Evolutionary conservation across 1,140 invertebrate species (phyloP).

Genomic region (Matsumurasca onukii): DNA sequence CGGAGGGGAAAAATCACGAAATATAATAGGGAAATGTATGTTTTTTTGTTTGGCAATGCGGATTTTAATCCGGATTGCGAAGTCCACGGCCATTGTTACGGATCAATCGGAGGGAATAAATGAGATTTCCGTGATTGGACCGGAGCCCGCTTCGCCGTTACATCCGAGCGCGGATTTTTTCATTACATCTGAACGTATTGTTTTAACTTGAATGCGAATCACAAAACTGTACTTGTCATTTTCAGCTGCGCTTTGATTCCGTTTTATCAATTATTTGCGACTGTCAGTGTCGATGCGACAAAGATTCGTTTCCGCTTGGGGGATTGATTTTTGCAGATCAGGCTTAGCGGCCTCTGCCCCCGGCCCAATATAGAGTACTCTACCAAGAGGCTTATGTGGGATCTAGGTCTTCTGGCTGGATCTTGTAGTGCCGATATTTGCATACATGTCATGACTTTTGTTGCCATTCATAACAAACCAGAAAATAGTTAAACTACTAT

Average conservation of each 20-base stretch:
- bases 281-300: conserved; percentile 24
- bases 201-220: conserved; percentile 28
- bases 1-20: conserved; percentile 20
- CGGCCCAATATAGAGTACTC: too few relatives aligned
- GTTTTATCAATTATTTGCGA: conserved; percentile 22
- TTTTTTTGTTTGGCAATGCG: conserved; percentile 26
- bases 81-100: conserved; percentile 26
- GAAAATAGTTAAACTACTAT: too few relatives aligned
- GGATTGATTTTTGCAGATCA: not conserved
- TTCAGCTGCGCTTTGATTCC: conserved; percentile 27
- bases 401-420: too few relatives aligned
- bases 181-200: conserved; percentile 29
- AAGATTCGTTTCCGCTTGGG: conserved; percentile 19
- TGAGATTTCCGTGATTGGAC: conserved; percentile 30
- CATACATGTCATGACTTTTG: too few relatives aligned
- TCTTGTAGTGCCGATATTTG: too few relatives aligned
- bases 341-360: conserved; percentile 1
- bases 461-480: too few relatives aligned
- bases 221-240: conserved; percentile 28
- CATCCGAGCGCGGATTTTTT: conserved; percentile 23
- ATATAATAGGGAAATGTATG: conserved; percentile 27
- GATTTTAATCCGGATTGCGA: conserved; percentile 27
- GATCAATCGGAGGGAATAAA: conserved; percentile 30
- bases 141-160: conserved; percentile 1
- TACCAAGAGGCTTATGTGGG: too few relatives aligned